Evolutionary conservation across 2,888 invertebrate genomes (phyloP), one percentile per base, ranked within the genome.

Genomic region (Microctonus aethiopoides): DNA sequence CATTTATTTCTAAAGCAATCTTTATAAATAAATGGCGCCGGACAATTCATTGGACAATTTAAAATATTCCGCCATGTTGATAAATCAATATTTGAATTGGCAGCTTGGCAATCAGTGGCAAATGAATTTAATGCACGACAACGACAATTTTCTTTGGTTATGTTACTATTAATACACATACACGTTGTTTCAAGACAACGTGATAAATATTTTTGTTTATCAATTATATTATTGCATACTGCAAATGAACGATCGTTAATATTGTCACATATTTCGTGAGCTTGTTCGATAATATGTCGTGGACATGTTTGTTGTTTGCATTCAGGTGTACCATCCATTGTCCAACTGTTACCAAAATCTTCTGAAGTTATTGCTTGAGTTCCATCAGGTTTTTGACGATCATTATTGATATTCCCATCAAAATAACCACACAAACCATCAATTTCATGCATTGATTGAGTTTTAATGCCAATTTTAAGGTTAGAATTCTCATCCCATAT

Each of bases 381-480:
- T 0, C 95, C 95, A 82, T 91, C 90, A 0, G 95, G 95, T 73
- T 90, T 88, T 2, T 91, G 89, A 61, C 92, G 91, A 82, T 95
- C 95, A 84, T 95, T 94, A 54, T 81, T 78, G 0, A 88, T 78
- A 32, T 89, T 86, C 1, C 91, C 92, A 85, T 94, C 93, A 83
- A 91, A 94, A 70, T 90, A 91, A 1, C 95, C 95, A 82, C 95
- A 96, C 10, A 95, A 87, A 0, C 95, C 95, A 78, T 94, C 93
- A 0, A 95, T 92, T 52, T 89, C 88, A 9, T 90, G 89, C 71
- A 87, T 84, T 75, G 91, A 88, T 76, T 90, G 90, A 64, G 90
- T 90, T 0, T 90, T 89, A 60, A 94, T 92, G 73, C 92, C 93
- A 76, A 95, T 89, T 85, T 92, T 93, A 0, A 91, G 88, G 80